Conservation (phyloP, 2,113 vertebrate species). For the Isichthys henryi region DNA sequence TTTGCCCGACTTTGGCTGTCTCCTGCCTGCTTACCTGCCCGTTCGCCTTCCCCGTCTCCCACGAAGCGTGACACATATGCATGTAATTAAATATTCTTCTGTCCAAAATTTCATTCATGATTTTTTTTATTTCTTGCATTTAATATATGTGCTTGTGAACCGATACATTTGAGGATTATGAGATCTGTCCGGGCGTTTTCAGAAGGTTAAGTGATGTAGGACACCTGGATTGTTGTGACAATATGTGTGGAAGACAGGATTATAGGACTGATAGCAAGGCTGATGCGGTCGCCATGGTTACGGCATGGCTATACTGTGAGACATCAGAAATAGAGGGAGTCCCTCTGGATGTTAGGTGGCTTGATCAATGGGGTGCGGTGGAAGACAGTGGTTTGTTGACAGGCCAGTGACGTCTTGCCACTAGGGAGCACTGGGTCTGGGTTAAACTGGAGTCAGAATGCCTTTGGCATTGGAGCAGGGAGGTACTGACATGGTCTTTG, state of each 20-base stretch:
- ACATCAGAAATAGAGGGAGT: neutral
- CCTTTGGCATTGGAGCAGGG: neutral
- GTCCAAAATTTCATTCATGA: neutral
- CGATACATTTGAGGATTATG: neutral
- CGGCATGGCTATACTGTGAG: neutral
- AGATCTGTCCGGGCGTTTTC: neutral
- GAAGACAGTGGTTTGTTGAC: conserved; percentile 55
- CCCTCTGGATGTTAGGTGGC: neutral
- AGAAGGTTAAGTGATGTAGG: neutral
- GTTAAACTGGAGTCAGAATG: conserved; percentile 9
- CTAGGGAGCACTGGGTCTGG: neutral
- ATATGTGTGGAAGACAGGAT: neutral
- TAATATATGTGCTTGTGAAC: neutral
- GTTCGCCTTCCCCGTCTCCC: no score
- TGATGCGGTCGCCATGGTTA: neutral
- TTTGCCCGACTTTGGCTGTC: no score
- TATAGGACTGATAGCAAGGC: neutral
- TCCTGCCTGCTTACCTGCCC: no score
- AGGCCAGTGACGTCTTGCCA: conserved; percentile 34
- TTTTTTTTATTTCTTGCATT: neutral
- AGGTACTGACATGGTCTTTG: neutral
- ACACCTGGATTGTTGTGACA: neutral
- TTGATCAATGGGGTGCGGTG: conserved; percentile 41
- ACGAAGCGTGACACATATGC: no score
- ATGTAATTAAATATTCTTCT: neutral